These are phyloP conservation scores for Stratiolaelaps scimitus DNA, from an alignment of 1,140 invertebrate genomes.

Conservation along the genomic window DNA sequence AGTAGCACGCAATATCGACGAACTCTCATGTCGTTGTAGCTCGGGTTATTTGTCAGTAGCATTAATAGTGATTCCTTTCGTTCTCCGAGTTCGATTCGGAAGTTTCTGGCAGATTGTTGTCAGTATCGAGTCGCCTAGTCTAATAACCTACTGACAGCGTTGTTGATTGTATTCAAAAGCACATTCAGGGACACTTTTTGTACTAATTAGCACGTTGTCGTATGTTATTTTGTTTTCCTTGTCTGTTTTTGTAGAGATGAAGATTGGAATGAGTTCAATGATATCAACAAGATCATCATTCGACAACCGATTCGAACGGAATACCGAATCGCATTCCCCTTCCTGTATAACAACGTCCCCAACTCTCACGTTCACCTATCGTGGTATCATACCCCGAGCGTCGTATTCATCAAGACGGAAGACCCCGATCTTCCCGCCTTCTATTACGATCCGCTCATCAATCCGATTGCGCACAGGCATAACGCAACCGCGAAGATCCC, in stretches of 20 bases:
- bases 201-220: not conserved
- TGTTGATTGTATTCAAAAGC: not conserved
- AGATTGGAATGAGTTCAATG: slow-evolving; percentile 99
- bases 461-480: slow-evolving; percentile 84
- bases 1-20: slow-evolving; percentile 28
- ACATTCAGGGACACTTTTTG: not conserved
- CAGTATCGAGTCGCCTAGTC: not conserved
- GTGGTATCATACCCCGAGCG: slow-evolving; percentile 97
- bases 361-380: slow-evolving; percentile 80
- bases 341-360: slow-evolving; percentile 96
- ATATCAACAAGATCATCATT: slow-evolving; percentile 99
- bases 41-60: too few species aligned
- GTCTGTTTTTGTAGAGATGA: slow-evolving; percentile 62
- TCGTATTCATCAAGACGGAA: slow-evolving; percentile 99
- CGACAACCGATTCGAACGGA: slow-evolving; percentile 95
- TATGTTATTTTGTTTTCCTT: slow-evolving; percentile 31
- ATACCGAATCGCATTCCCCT: slow-evolving; percentile 98
- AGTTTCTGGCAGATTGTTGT: not conserved
- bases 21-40: slow-evolving; percentile 31
- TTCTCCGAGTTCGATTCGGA: too few species aligned
- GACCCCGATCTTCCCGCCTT: slow-evolving; percentile 99
- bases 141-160: too few species aligned
- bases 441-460: slow-evolving; percentile 98
- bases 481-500: slow-evolving; percentile 57
- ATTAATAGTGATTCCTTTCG: too few species aligned